These are phyloP conservation scores for Frieseomelitta varia DNA, from an alignment of 1,140 invertebrate species.

Conservation along the genomic window DNA sequence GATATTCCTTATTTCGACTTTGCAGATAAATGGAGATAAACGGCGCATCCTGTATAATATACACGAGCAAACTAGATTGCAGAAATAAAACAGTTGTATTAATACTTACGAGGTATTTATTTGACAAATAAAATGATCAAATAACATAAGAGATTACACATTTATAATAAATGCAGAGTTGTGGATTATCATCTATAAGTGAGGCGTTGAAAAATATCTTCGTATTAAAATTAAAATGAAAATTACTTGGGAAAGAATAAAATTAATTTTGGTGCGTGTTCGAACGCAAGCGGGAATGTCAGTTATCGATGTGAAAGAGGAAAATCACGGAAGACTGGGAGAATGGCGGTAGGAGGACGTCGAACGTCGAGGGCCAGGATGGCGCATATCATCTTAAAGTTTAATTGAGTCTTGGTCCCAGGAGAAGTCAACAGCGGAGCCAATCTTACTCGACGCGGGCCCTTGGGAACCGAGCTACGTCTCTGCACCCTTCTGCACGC, in stretches of 20 bases:
- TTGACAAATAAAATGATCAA: no score
- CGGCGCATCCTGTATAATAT: no score
- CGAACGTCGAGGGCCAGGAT: slow-evolving; percentile 58
- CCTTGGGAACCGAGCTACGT: slow-evolving; percentile 59
- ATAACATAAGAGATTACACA: neutral
- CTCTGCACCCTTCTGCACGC: slow-evolving; percentile 56
- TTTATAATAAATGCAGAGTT: no score
- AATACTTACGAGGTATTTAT: no score
- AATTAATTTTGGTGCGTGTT: neutral
- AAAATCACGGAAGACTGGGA: slow-evolving; percentile 11
- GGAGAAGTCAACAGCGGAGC: slow-evolving; percentile 82
- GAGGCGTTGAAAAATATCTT: neutral
- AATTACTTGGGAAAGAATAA: neutral
- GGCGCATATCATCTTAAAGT: slow-evolving; percentile 88
- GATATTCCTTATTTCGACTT: no score
- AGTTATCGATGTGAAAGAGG: slow-evolving; percentile 24
- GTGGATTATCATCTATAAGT: no score
- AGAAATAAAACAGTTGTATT: no score
- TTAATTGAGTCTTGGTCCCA: slow-evolving; percentile 86
- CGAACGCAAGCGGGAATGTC: neutral
- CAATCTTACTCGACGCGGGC: slow-evolving; percentile 75
- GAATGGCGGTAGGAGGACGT: neutral
- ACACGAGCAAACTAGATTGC: no score
- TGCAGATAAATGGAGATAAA: no score
- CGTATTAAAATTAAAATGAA: neutral